phyloP scores from a whole-genome alignment of 2,888 invertebrate genomes.

The Bhutanitis thaidina region DNA sequence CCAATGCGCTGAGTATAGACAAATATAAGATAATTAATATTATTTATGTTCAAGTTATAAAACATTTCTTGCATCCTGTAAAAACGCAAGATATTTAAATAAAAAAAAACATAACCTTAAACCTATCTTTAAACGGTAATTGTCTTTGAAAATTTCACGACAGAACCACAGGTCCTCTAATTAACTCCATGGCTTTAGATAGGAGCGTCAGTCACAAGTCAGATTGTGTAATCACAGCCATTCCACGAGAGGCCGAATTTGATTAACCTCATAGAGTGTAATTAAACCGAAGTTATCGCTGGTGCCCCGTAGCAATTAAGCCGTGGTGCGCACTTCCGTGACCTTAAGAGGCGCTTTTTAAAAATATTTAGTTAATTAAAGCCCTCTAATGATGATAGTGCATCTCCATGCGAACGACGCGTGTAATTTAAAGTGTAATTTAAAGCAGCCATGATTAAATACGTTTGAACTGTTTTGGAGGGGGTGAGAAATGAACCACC shows the following conservation, averaged over 20 bases:
- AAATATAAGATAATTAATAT: no score
- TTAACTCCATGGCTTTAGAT: not conserved
- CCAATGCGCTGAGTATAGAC: no score
- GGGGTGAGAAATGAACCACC: no score
- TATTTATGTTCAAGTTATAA: no score
- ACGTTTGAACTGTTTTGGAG: no score
- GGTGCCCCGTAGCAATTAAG: slow-evolving; percentile 10
- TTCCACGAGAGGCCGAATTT: slow-evolving; percentile 25
- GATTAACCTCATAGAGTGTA: slow-evolving; percentile 33
- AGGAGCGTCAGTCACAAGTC: slow-evolving; percentile 24
- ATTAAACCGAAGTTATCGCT: slow-evolving; percentile 33
- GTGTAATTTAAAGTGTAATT: no score
- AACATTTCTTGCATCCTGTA: no score
- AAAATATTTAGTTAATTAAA: slow-evolving; percentile 12
- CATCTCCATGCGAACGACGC: no score
- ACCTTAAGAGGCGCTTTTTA: slow-evolving; percentile 1
- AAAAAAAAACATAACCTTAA: no score
- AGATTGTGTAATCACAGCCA: slow-evolving; percentile 31
- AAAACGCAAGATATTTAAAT: no score
- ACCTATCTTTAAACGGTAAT: no score
- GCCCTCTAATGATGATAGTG: not conserved
- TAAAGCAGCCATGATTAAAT: no score
- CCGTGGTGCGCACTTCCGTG: not conserved
- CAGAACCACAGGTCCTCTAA: not conserved
- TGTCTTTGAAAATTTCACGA: not conserved